A percentile compares a stretch with the other conserved stretches of the same genome.
Evolutionary conservation across 2,797 vertebrate species (phyloP).

Genomic region (Coreius guichenoti): DNA sequence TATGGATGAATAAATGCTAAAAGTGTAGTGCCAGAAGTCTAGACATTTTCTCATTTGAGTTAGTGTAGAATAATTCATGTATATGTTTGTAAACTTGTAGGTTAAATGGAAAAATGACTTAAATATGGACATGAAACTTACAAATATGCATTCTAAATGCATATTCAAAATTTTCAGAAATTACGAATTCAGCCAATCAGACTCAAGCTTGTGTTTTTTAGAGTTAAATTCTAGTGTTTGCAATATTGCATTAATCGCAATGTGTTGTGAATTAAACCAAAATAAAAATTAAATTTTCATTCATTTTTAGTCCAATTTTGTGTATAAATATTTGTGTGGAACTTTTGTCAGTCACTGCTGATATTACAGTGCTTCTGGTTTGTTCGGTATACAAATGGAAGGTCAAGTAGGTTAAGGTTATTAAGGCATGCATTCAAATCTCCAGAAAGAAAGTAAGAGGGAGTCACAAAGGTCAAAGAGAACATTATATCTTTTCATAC

Average conservation of each 20-base stretch:
- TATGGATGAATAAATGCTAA: neutral
- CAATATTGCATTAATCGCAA: neutral
- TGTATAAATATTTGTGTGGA: neutral
- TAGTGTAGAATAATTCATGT: neutral
- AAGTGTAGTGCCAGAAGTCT: neutral
- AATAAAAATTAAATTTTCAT: neutral
- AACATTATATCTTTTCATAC: constrained; percentile 45
- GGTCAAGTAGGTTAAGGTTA: neutral
- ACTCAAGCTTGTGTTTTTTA: neutral
- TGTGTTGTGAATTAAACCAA: neutral
- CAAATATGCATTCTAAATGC: neutral
- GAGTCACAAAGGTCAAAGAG: constrained; percentile 19
- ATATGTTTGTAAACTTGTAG: neutral
- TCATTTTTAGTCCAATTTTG: neutral
- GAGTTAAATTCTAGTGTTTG: neutral
- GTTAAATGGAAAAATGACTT: neutral
- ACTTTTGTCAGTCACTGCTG: neutral
- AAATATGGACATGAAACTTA: neutral
- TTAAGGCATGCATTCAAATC: neutral
- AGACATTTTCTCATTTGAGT: neutral
- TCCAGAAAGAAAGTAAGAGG: neutral
- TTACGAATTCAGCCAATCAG: too few species aligned
- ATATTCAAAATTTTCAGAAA: neutral
- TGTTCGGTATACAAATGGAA: neutral
- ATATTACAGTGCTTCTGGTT: neutral